Conservation (phyloP, 2,113 vertebrate genomes). For the Brienomyrus brachyistius region DNA sequence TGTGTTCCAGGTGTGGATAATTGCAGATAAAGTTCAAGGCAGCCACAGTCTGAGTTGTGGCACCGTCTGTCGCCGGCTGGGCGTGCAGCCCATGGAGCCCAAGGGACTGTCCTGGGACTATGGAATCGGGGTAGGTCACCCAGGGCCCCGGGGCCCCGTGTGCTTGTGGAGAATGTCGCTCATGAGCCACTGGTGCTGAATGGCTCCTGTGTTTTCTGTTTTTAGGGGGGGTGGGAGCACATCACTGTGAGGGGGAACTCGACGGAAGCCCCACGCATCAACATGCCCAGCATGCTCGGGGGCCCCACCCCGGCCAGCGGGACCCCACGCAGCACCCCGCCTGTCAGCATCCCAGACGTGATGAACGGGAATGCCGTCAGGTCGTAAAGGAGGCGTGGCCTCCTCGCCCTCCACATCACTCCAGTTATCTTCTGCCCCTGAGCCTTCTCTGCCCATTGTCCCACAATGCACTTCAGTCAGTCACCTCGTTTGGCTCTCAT, state of each 20-base stretch:
- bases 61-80: slow-evolving; percentile 80
- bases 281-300: slow-evolving; percentile 37
- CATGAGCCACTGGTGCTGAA: neutral
- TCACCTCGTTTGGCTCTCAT: neutral
- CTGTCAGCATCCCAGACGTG: slow-evolving; percentile 39
- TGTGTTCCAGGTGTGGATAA: slow-evolving; percentile 82
- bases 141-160: neutral
- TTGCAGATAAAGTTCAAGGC: slow-evolving; percentile 94
- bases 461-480: neutral
- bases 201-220: neutral
- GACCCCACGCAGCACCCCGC: slow-evolving; percentile 18
- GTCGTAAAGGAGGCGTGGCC: slow-evolving; percentile 43
- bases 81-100: slow-evolving; percentile 74
- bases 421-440: neutral
- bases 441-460: neutral
- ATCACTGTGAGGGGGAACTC: slow-evolving; percentile 79
- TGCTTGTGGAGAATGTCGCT: neutral
- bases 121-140: slow-evolving; percentile 83
- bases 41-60: slow-evolving; percentile 89
- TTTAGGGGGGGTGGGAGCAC: slow-evolving; percentile 94
- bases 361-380: slow-evolving; percentile 44
- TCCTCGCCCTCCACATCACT: neutral
- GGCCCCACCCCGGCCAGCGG: slow-evolving; percentile 8
- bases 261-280: slow-evolving; percentile 48
- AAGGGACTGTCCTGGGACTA: slow-evolving; percentile 90